Percentiles rank a stretch among this genome's conserved stretches.
These are phyloP conservation scores for Collichthys lucidus DNA, from an alignment of 2,113 vertebrate genomes.

Conservation along the genomic window DNA sequence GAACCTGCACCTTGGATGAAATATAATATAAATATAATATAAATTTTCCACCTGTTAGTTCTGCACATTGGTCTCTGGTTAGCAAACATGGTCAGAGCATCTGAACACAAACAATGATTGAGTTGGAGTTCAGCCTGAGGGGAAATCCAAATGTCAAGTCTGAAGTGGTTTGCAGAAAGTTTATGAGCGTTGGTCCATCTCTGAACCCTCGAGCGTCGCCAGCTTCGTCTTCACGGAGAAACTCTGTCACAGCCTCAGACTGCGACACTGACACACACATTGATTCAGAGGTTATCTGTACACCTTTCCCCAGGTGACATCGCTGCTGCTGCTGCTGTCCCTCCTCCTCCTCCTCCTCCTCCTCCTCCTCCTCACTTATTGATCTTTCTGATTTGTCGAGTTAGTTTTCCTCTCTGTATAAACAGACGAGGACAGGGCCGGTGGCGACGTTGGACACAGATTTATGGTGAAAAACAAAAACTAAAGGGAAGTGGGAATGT, in stretches of 20 bases:
- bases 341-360: too few relatives aligned
- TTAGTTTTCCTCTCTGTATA: slow-evolving; percentile 44
- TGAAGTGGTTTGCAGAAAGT: not conserved
- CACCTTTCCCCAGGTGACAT: too few relatives aligned
- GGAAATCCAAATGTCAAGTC: not conserved
- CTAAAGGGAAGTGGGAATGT: slow-evolving; percentile 39
- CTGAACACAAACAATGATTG: not conserved
- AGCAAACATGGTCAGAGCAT: not conserved
- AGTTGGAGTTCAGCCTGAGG: not conserved
- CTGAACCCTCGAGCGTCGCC: not conserved
- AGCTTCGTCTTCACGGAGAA: not conserved
- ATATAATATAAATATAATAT: too few relatives aligned
- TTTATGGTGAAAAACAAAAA: slow-evolving; percentile 45
- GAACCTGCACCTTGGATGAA: too few relatives aligned
- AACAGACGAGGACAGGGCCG: slow-evolving; percentile 50
- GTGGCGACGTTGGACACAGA: not conserved
- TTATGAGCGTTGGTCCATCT: not conserved
- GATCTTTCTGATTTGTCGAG: slow-evolving; percentile 46
- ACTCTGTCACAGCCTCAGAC: not conserved
- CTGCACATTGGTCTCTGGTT: not conserved
- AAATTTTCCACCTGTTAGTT: not conserved
- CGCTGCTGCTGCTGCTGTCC: too few relatives aligned
- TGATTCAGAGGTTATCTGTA: not conserved
- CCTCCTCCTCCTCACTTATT: slow-evolving; percentile 14
- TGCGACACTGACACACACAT: not conserved